These are phyloP conservation scores for Neosilurus hyrtlii DNA, from an alignment of 2,797 vertebrate species.

Conservation along the genomic window DNA sequence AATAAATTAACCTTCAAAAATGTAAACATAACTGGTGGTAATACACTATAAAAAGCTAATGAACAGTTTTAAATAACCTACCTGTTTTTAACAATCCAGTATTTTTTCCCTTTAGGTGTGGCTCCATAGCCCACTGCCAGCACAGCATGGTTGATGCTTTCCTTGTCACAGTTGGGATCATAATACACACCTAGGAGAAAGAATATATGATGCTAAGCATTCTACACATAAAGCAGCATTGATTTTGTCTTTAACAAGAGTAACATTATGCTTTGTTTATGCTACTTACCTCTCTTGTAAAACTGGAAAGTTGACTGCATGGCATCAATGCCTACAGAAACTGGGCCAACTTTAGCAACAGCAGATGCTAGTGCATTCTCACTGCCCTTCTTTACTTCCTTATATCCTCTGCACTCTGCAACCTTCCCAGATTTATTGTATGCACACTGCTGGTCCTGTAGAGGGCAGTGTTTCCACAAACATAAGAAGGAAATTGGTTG, in stretches of 20 bases:
- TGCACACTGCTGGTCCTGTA: conserved; percentile 83
- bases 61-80: conserved; percentile 53
- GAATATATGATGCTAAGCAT: neutral
- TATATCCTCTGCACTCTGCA: conserved; percentile 80
- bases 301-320: conserved; percentile 85
- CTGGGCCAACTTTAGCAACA: conserved; percentile 79
- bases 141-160: conserved; percentile 88
- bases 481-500: neutral
- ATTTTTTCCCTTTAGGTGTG: conserved; percentile 81
- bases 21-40: no score
- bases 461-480: conserved; percentile 26
- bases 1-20: neutral
- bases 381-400: conserved; percentile 76
- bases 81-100: conserved; percentile 98
- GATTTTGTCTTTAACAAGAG: neutral
- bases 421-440: conserved; percentile 82
- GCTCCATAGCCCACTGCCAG: conserved; percentile 88
- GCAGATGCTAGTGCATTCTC: conserved; percentile 84
- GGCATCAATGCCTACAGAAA: conserved; percentile 90
- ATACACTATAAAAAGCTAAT: neutral
- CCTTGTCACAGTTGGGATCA: conserved; percentile 80
- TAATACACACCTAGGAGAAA: conserved; percentile 83
- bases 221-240: neutral
- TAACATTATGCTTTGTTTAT: neutral
- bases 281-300: conserved; percentile 83